Base-by-base conservation (phyloP, 2,797 vertebrate species). In the Pangasius macronema region DNA sequence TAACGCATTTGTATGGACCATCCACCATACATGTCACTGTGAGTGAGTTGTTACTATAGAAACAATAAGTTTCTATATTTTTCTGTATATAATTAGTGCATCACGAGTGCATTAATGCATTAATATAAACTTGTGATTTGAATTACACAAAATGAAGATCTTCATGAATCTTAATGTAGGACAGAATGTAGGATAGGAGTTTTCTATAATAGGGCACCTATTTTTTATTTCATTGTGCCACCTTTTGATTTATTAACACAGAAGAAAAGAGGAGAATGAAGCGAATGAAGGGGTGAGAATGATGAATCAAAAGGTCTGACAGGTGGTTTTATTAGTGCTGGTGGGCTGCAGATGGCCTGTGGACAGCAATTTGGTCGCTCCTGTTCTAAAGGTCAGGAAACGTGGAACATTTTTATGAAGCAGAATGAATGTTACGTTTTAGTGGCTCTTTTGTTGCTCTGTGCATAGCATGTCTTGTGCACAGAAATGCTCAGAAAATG, bases 321-420 rank as follows among this genome's bases (percentile, higher is more conserved):
- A 59, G 20, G 22, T 9, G 2, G 39, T 46, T 30, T 85, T 61
- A 73, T 61, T 75, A 75, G 70, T 30, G 53, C 70, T 61, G 53
- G 53, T 61, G 53, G 84, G 55, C 24, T 46, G 70, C 27, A 63
- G 72, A 61, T 75, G 39, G 36, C 7, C 27, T 85, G 22, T 51
- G 42, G 27, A 2, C 67, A 53, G 33, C 42, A 57, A 72, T 73
- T 51, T n/a, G 30, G 49, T 36, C 6, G 1, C 24, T 55, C 14
- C 53, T 42, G 36, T 59, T 51, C 55, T 75, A 75, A 75, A 67
- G 63, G 61, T 70, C 49, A 73, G 70, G n/a, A 73, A 73, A 30
- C 11, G 5, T 39, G 5, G 14, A 57, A 57, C 20, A 80, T 39
- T 84, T 73, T 73, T 42, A 84, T 72, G 39, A n/a, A 51, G 61